These are phyloP conservation scores for Perca flavescens DNA, from an alignment of 2,113 vertebrate genomes.

Conservation along the genomic window DNA sequence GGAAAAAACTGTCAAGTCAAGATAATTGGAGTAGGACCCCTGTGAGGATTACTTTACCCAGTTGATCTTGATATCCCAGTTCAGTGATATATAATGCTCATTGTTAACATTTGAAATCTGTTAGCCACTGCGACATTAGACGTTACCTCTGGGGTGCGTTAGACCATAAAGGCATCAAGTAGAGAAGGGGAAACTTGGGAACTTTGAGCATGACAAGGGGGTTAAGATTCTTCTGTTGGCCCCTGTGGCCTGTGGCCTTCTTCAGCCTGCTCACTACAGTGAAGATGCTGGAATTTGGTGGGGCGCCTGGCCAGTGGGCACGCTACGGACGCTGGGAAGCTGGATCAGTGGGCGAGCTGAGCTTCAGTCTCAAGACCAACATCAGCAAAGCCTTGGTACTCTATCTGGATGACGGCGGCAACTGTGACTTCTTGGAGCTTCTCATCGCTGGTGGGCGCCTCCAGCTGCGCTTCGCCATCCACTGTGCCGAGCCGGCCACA, in stretches of 20 bases:
- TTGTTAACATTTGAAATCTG: conserved; percentile 44
- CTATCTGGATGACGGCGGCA: conserved; percentile 94
- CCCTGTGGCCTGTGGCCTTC: conserved; percentile 76
- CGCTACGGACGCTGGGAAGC: conserved; percentile 93
- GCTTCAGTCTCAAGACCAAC: conserved; percentile 94
- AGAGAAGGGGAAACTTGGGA: conserved; percentile 27
- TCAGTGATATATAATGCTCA: conserved; percentile 17
- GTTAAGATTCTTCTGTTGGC: conserved; percentile 70
- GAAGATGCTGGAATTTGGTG: conserved; percentile 89
- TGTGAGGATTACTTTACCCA: conserved; percentile 39
- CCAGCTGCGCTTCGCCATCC: conserved; percentile 92
- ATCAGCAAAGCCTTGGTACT: conserved; percentile 90
- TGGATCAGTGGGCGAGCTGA: conserved; percentile 89
- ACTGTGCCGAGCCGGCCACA: conserved; percentile 91
- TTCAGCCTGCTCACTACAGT: conserved; percentile 66
- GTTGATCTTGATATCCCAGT: conserved; percentile 21
- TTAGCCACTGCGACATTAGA: neutral
- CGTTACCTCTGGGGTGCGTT: conserved; percentile 22
- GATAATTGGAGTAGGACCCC: conserved; percentile 38
- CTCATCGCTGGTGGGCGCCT: conserved; percentile 88
- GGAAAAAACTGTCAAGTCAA: conserved; percentile 53
- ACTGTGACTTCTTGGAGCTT: conserved; percentile 96
- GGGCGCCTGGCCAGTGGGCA: conserved; percentile 92
- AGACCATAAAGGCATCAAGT: conserved; percentile 6
- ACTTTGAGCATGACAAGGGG: conserved; percentile 72